Evolutionary conservation across 1,140 invertebrate genomes (phyloP).

Genomic region (Drosophila watanabei): DNA sequence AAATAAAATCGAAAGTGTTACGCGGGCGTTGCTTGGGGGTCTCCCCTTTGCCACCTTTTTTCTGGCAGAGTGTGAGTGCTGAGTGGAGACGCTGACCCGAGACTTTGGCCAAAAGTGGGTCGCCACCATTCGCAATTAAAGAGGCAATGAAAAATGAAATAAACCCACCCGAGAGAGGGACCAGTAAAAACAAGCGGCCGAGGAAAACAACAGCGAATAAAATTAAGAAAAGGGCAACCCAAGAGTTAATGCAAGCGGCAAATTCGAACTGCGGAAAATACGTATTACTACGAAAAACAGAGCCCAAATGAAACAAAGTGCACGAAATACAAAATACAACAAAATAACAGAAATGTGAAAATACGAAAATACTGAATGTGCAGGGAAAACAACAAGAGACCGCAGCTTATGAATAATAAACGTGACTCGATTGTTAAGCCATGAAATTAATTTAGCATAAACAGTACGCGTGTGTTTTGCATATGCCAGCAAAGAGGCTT

Average conservation of each 20-base stretch:
- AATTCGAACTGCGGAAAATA: conserved; percentile 54
- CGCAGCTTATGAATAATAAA: conserved; percentile 64
- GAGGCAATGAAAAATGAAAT: conserved; percentile 70
- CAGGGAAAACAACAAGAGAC: conserved; percentile 39
- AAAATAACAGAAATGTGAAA: neutral
- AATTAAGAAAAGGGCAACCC: conserved; percentile 65
- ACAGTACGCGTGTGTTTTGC: conserved; percentile 43
- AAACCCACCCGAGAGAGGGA: conserved; percentile 23
- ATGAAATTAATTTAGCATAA: conserved; percentile 70
- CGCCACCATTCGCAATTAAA: conserved; percentile 75
- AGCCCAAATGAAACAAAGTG: conserved; percentile 16
- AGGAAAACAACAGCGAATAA: conserved; percentile 48
- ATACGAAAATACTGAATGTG: conserved; percentile 21
- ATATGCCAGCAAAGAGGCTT: conserved; percentile 20
- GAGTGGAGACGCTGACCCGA: conserved; percentile 48
- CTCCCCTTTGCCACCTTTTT: conserved; percentile 42
- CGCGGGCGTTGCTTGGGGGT: conserved; percentile 66
- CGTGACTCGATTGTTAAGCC: conserved; percentile 63
- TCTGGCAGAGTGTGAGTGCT: conserved; percentile 11
- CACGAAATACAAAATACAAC: neutral
- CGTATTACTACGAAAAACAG: conserved; percentile 30
- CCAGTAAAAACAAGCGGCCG: conserved; percentile 9
- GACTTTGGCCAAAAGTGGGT: conserved; percentile 62
- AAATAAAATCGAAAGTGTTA: conserved; percentile 81
- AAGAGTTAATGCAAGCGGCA: conserved; percentile 65